Conservation (phyloP, 2,113 vertebrate genomes). For the Calypte anna region DNA sequence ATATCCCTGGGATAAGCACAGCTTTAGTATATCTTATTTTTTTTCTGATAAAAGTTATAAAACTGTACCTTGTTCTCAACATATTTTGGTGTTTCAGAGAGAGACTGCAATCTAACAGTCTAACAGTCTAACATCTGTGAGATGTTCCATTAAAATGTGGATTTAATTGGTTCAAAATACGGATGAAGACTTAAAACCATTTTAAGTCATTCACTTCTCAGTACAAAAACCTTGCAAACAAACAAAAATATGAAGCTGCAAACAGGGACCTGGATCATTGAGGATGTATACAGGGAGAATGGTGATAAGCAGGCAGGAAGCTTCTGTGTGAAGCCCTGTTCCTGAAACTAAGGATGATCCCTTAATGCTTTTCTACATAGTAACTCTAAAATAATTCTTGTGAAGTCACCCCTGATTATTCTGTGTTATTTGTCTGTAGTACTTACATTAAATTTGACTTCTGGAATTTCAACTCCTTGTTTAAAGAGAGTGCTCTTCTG, state of each 20-base stretch:
- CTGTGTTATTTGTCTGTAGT: neutral
- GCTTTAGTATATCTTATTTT: neutral
- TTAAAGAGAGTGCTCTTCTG: neutral
- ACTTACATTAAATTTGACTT: neutral
- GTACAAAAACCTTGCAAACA: neutral
- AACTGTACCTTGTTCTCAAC: neutral
- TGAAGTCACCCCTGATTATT: neutral
- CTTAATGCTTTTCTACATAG: neutral
- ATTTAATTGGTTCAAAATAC: neutral
- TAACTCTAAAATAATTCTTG: neutral
- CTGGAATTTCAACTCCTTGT: neutral
- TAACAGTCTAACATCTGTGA: neutral
- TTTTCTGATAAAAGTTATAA: neutral
- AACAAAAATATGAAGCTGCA: neutral
- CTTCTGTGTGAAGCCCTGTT: neutral
- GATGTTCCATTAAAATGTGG: neutral
- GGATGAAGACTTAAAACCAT: neutral
- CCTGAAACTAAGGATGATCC: neutral
- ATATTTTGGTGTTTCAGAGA: neutral
- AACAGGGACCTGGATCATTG: neutral
- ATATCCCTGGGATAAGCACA: neutral
- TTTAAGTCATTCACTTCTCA: neutral
- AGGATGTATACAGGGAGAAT: fast-evolving
- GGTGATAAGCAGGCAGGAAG: neutral
- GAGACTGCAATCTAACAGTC: neutral